Conservation (phyloP, 1,140 invertebrate genomes). For the Matsumurasca onukii region DNA sequence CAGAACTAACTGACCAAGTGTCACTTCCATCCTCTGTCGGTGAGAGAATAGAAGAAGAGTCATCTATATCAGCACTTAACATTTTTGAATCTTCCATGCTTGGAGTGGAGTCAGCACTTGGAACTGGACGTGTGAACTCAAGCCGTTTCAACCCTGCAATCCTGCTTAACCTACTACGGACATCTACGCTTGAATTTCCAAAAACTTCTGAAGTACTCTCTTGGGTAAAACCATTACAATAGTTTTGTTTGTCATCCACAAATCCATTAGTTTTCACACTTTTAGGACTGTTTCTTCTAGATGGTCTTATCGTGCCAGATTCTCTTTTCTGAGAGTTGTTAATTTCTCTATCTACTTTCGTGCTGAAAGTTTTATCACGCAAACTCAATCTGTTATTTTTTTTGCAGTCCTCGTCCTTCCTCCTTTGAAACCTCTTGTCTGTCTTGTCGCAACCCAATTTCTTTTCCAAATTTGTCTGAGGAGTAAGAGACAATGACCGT, state of each 20-base stretch:
- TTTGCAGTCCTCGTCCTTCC: constrained; percentile 34
- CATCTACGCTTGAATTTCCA: constrained; percentile 2
- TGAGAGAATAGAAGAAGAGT: constrained; percentile 50
- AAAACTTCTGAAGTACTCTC: not conserved
- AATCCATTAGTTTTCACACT: not conserved
- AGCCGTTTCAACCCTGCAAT: constrained; percentile 34
- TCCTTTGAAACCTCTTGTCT: constrained; percentile 14
- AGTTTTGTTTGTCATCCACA: not conserved
- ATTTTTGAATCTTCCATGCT: constrained; percentile 27
- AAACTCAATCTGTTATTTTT: constrained; percentile 28
- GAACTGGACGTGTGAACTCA: constrained; percentile 26
- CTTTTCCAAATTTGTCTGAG: constrained; percentile 16
- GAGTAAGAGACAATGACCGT: constrained; percentile 19
- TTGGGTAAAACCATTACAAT: not conserved
- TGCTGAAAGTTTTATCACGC: too few relatives aligned
- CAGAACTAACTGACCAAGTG: constrained; percentile 68
- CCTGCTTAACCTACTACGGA: constrained; percentile 22
- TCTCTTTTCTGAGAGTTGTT: not conserved
- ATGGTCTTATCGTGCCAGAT: constrained; percentile 11
- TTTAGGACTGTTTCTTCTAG: constrained; percentile 29
- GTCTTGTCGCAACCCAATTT: not conserved
- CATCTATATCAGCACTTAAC: constrained; percentile 28
- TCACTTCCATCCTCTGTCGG: constrained; percentile 60
- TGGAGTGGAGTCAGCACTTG: constrained; percentile 28
- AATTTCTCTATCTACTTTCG: constrained; percentile 23